Evolutionary conservation across 2,888 invertebrate species (phyloP).

Genomic region (Fabriciana adippe): DNA sequence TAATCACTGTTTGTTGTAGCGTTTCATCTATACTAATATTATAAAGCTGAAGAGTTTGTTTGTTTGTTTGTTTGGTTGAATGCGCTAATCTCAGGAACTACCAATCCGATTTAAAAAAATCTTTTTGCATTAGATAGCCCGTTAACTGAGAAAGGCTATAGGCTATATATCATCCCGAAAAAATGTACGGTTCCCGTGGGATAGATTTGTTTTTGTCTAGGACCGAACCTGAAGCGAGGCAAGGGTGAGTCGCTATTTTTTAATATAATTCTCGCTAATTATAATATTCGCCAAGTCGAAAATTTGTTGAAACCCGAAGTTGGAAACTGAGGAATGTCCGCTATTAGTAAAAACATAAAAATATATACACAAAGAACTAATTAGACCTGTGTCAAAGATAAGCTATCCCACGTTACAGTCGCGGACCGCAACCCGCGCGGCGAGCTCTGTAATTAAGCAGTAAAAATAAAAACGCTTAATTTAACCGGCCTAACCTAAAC

Average conservation of each 20-base stretch:
- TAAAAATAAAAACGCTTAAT: slow-evolving; percentile 18
- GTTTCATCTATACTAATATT: no score
- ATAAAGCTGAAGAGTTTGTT: no score
- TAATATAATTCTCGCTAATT: background rate
- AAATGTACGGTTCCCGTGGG: no score
- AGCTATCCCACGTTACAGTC: slow-evolving; percentile 7
- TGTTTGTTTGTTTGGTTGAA: no score
- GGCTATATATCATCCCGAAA: no score
- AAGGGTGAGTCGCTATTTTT: no score
- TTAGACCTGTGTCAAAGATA: slow-evolving; percentile 7
- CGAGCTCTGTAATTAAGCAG: slow-evolving; percentile 15
- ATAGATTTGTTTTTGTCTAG: no score
- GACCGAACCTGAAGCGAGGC: no score
- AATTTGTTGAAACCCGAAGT: background rate
- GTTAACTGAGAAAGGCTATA: no score
- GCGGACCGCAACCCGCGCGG: slow-evolving; percentile 1
- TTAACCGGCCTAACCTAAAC: slow-evolving; percentile 7
- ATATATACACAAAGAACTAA: slow-evolving; percentile 1
- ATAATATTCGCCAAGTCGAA: background rate
- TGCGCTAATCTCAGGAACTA: no score
- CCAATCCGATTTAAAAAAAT: no score
- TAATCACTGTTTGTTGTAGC: slow-evolving; percentile 7
- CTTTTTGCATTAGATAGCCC: no score
- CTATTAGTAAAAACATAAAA: background rate
- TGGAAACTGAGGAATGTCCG: background rate